Conservation (phyloP, 2,888 invertebrate genomes). For the Synergus umbraculus region DNA sequence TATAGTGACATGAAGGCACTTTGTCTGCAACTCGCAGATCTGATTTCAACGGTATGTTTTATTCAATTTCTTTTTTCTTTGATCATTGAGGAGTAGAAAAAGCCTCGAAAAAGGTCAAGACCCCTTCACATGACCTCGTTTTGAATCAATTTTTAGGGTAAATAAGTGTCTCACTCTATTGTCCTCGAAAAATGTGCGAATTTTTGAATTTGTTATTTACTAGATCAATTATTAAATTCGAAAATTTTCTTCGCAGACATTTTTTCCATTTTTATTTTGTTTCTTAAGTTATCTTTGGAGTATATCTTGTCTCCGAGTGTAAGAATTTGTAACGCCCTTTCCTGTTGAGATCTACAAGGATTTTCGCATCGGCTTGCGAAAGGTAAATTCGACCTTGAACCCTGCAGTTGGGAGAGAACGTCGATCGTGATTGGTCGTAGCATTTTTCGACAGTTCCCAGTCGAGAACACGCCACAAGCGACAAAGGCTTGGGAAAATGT, state of each 20-base stretch:
- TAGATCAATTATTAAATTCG: background rate
- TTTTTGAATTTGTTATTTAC: background rate
- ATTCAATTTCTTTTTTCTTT: background rate
- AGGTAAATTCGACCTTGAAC: conserved; percentile 34
- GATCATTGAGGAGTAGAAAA: background rate
- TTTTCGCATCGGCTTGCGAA: conserved; percentile 33
- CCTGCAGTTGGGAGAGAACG: conserved; percentile 32
- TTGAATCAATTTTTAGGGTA: too few relatives aligned
- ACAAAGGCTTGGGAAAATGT: conserved; percentile 6
- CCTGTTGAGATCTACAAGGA: conserved; percentile 31
- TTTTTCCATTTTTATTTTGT: background rate
- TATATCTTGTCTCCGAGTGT: conserved; percentile 19
- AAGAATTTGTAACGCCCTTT: conserved; percentile 34
- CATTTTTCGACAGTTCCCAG: conserved; percentile 29
- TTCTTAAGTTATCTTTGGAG: conserved; percentile 2
- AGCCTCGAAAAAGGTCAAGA: background rate
- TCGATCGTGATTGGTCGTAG: conserved; percentile 28
- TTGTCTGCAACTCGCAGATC: background rate
- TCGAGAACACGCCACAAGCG: conserved; percentile 22
- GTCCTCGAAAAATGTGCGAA: too few relatives aligned
- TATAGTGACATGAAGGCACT: too few relatives aligned
- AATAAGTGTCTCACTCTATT: too few relatives aligned
- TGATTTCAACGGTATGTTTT: background rate
- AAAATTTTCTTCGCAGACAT: background rate
- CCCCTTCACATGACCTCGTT: background rate